phyloP scores from a whole-genome alignment of 53 echinoderm and acorn worm species.

The Henricia sp. region DNA sequence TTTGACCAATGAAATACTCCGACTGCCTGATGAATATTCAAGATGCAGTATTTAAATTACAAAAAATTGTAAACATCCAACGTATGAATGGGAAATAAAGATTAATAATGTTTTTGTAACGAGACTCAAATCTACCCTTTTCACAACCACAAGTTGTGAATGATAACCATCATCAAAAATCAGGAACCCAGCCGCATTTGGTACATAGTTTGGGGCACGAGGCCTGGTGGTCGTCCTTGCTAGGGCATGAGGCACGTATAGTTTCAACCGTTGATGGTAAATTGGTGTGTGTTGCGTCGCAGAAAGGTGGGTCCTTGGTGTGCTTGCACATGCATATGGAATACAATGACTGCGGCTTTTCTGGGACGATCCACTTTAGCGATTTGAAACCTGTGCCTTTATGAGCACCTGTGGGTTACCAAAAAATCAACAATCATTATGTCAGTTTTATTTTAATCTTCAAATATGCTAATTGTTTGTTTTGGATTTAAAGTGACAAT shows the following conservation, averaged over 20 bases:
- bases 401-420: conserved; percentile 86
- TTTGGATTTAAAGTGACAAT: neutral
- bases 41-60: too few species aligned
- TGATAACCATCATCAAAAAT: conserved; percentile 92
- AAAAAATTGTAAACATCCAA: too few species aligned
- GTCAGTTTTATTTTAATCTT: neutral
- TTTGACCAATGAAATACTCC: too few species aligned
- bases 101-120: too few species aligned
- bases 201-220: conserved; percentile 89
- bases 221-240: conserved; percentile 60
- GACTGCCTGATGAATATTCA: too few species aligned
- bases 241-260: conserved; percentile 67
- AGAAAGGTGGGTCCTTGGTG: conserved; percentile 93
- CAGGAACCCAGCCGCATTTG: conserved; percentile 91
- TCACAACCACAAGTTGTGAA: too few species aligned
- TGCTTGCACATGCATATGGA: conserved; percentile 94
- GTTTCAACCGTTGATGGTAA: conserved; percentile 72
- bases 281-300: conserved; percentile 93
- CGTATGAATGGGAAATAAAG: too few species aligned
- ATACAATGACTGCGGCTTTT: conserved; percentile 82
- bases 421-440: neutral
- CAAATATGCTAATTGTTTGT: neutral
- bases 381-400: conserved; percentile 90
- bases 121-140: too few species aligned
- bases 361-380: conserved; percentile 93